Conservation (phyloP, 2,113 vertebrate genomes). For the Pollachius pollachius region DNA sequence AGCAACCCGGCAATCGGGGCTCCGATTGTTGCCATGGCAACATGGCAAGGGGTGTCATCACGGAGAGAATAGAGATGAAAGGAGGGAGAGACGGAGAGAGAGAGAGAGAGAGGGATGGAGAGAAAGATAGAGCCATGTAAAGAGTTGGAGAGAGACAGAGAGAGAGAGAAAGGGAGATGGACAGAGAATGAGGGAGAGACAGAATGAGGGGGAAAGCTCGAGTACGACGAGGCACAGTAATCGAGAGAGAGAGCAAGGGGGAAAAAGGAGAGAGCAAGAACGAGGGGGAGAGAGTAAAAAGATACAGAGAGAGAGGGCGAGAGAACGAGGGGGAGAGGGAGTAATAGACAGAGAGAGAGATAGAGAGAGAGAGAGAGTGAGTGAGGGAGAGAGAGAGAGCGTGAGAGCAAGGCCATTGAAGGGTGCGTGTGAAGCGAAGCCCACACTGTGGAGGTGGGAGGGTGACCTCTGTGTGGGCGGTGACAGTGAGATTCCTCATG, state of each 20-base stretch:
- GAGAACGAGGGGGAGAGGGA: slow-evolving; percentile 4
- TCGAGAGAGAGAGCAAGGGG: background rate
- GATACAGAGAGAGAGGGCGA: background rate
- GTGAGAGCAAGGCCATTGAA: slow-evolving; percentile 53
- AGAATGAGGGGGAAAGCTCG: slow-evolving; percentile 6
- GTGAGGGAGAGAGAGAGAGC: background rate
- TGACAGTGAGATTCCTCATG: slow-evolving; percentile 49
- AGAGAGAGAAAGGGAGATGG: slow-evolving; percentile 5
- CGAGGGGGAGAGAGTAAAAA: slow-evolving; percentile 4
- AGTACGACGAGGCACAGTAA: slow-evolving; percentile 7
- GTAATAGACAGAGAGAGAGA: background rate
- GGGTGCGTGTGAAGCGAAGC: slow-evolving; percentile 59
- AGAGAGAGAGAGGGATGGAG: background rate
- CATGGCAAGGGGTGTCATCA: slow-evolving; percentile 77
- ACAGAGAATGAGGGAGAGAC: background rate
- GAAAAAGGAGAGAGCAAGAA: slow-evolving; percentile 18
- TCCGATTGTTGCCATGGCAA: slow-evolving; percentile 82
- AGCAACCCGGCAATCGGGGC: slow-evolving; percentile 77
- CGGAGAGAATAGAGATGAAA: slow-evolving; percentile 77
- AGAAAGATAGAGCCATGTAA: background rate
- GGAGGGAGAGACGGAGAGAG: slow-evolving; percentile 45
- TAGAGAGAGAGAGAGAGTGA: slow-evolving; percentile 16
- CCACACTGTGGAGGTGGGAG: slow-evolving; percentile 68
- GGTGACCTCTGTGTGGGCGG: slow-evolving; percentile 69
- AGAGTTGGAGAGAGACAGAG: background rate